A percentile compares a stretch with the other conserved stretches of the same genome.
Conservation (phyloP, 2,888 invertebrate genomes). For the Macrophya alboannulata region DNA sequence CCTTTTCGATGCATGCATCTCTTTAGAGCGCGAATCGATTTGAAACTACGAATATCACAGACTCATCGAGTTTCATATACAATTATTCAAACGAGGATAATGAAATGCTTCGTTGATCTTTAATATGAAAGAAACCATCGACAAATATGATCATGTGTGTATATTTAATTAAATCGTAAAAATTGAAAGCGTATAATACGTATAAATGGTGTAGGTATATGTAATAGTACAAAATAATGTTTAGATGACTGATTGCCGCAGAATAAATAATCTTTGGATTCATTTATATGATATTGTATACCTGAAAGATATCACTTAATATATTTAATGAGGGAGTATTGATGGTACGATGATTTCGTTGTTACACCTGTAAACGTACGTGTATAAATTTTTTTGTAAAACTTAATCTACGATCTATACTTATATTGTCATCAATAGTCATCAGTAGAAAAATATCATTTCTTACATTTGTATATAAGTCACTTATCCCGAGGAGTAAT, state of each 20-base stretch:
- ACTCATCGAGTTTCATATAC: background rate
- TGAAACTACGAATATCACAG: background rate
- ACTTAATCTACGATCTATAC: background rate
- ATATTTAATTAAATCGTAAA: no score
- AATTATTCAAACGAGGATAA: background rate
- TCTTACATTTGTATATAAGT: background rate
- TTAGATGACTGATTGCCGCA: no score
- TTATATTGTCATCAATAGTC: background rate
- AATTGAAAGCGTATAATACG: no score
- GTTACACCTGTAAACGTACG: background rate
- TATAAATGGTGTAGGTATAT: no score
- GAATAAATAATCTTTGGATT: background rate
- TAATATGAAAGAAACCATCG: no score
- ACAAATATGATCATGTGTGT: no score
- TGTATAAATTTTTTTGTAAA: background rate
- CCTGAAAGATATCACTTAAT: background rate
- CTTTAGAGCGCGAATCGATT: constrained; percentile 1
- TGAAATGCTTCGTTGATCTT: background rate
- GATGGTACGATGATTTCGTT: background rate
- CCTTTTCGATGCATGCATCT: background rate
- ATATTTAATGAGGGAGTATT: background rate
- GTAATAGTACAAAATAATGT: no score
- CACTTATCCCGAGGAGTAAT: background rate
- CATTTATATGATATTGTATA: background rate
- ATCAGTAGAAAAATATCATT: background rate